Evolutionary conservation across 1,140 invertebrate genomes (phyloP).

Genomic region (Drosophila kikkawai): DNA sequence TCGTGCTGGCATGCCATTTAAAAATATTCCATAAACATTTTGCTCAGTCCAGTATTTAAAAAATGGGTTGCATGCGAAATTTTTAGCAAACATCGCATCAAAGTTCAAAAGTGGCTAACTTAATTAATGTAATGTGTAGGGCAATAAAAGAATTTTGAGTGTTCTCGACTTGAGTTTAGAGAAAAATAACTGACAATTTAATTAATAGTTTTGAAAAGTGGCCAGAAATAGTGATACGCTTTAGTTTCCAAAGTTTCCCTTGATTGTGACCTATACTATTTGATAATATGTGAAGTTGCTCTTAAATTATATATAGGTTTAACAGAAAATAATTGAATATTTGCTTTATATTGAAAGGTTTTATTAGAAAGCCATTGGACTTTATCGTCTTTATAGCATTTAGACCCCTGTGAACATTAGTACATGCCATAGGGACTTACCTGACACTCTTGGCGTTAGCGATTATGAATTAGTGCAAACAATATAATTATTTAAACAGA

Average conservation of each 20-base stretch:
- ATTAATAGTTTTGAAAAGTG: not conserved
- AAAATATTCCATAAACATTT: conserved; percentile 44
- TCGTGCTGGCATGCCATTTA: conserved; percentile 50
- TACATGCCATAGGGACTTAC: not conserved
- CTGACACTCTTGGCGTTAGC: not conserved
- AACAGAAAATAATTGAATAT: not conserved
- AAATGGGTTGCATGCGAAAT: conserved; percentile 32
- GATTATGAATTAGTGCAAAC: conserved; percentile 1
- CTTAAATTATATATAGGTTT: not conserved
- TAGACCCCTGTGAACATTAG: too few species aligned
- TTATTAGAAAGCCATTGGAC: too few species aligned
- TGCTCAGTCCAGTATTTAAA: conserved; percentile 41
- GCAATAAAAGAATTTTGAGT: conserved; percentile 27
- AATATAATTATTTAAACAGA: not conserved
- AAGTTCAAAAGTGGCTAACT: conserved; percentile 46
- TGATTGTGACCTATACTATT: not conserved
- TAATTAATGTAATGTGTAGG: conserved; percentile 39
- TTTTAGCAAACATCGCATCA: conserved; percentile 32
- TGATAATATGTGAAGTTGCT: not conserved
- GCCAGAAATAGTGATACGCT: too few species aligned
- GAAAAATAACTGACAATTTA: not conserved
- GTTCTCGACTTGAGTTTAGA: not conserved
- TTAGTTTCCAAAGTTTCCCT: not conserved
- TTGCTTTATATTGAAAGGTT: not conserved
- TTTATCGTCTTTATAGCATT: not conserved